A percentile compares a stretch with the other conserved stretches of the same genome.
Evolutionary conservation across 2,797 vertebrate species (phyloP).

Genomic region (Mycteria americana): DNA sequence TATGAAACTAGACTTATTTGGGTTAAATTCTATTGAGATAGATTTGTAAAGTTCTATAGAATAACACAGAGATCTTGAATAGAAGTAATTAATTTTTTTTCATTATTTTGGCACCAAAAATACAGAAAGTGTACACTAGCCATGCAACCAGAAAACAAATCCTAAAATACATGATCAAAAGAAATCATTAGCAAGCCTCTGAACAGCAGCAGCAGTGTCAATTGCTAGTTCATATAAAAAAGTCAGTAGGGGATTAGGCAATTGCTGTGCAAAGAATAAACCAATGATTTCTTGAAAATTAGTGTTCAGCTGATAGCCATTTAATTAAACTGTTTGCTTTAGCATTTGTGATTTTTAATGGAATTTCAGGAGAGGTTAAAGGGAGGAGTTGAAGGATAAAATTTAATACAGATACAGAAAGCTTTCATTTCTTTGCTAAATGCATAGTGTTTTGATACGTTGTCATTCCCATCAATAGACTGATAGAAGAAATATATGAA

Average conservation of each 20-base stretch:
- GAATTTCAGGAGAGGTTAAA: neutral
- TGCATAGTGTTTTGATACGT: neutral
- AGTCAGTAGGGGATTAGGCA: slow-evolving; percentile 22
- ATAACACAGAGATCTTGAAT: neutral
- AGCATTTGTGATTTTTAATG: neutral
- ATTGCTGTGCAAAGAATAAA: slow-evolving; percentile 25
- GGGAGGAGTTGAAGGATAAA: neutral
- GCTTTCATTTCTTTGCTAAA: neutral
- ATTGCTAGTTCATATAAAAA: neutral
- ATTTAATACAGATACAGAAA: neutral
- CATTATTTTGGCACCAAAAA: neutral
- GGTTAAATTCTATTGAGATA: neutral
- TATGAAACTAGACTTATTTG: neutral
- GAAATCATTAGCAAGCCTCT: neutral
- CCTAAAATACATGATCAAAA: neutral
- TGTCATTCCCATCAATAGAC: neutral
- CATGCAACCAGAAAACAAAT: neutral
- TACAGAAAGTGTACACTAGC: neutral
- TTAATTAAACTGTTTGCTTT: slow-evolving; percentile 45
- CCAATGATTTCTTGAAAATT: slow-evolving; percentile 3
- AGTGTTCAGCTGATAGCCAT: neutral
- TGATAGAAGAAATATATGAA: neutral
- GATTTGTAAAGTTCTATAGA: neutral
- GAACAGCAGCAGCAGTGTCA: neutral
- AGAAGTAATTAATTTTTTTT: neutral